phyloP scores from a whole-genome alignment of 2,797 vertebrate species.

The Microtus obscurus region DNA sequence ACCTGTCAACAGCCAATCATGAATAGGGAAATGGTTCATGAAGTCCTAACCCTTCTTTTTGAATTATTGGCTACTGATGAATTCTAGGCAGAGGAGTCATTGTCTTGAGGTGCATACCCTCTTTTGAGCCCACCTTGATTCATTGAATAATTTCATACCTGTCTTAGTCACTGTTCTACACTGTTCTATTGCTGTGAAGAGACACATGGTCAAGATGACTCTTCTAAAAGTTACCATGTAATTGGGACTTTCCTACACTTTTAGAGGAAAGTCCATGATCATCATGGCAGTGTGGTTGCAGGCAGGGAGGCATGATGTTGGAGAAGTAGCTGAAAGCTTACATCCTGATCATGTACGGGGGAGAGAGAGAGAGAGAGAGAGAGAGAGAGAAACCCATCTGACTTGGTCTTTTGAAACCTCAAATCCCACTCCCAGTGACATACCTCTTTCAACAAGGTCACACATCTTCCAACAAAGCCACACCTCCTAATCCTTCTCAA shows the following conservation, averaged over 20 bases:
- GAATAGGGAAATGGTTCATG: not conserved
- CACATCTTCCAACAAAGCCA: too few species aligned
- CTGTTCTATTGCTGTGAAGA: not conserved
- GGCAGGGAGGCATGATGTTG: not conserved
- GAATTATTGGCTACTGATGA: not conserved
- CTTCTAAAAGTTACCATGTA: not conserved
- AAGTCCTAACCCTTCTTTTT: not conserved
- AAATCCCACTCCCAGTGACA: not conserved
- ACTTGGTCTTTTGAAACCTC: not conserved
- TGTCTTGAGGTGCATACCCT: not conserved
- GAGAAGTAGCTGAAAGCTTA: not conserved
- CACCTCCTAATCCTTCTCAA: not conserved
- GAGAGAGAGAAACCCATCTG: not conserved
- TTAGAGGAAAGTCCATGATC: not conserved
- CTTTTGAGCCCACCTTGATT: not conserved
- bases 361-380: not conserved
- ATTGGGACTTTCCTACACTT: not conserved
- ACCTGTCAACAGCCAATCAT: not conserved
- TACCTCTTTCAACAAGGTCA: not conserved
- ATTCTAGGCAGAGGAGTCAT: not conserved
- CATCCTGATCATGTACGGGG: too few species aligned
- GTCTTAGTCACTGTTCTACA: not conserved
- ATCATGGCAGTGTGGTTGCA: not conserved
- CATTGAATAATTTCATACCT: not conserved
- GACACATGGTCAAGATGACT: not conserved